Percentiles rank a stretch among this genome's conserved stretches.
phyloP scores from a whole-genome alignment of 2,797 vertebrate genomes.

The Poeciliopsis turneri region DNA sequence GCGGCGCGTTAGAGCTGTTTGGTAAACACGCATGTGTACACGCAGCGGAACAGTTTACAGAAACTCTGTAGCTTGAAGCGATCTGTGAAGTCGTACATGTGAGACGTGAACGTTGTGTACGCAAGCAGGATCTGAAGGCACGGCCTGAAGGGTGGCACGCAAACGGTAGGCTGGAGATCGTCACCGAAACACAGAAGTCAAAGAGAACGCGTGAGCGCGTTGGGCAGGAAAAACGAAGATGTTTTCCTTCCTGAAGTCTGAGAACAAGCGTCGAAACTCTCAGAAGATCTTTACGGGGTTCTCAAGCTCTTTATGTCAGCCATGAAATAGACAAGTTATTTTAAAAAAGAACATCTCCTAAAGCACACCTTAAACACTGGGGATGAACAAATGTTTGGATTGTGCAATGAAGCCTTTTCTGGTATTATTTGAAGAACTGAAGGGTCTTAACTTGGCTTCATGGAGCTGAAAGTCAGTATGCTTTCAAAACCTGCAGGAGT shows the following conservation, averaged over 20 bases:
- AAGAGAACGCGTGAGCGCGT: background rate
- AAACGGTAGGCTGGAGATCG: background rate
- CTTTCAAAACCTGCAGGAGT: conserved; percentile 38
- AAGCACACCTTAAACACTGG: background rate
- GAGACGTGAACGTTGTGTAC: conserved; percentile 31
- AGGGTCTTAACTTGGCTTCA: conserved; percentile 54
- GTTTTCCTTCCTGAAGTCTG: background rate
- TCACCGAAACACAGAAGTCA: conserved; percentile 19
- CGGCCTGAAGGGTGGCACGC: conserved; percentile 19
- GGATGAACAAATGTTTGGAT: background rate
- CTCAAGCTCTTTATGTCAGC: background rate
- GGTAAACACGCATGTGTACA: conserved; percentile 37
- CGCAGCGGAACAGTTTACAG: conserved; percentile 24
- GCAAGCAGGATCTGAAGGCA: background rate
- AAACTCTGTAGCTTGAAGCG: conserved; percentile 7
- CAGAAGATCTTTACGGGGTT: background rate
- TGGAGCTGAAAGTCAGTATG: conserved; percentile 64
- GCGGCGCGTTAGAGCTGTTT: conserved; percentile 42
- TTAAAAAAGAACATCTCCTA: background rate
- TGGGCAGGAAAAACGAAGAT: background rate
- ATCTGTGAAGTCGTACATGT: conserved; percentile 13
- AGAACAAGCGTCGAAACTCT: background rate
- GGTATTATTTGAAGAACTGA: conserved; percentile 25
- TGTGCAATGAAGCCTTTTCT: conserved; percentile 17
- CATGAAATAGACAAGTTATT: background rate